Conservation (phyloP, 2,888 invertebrate species). For the Tetramorium bicarinatum region DNA sequence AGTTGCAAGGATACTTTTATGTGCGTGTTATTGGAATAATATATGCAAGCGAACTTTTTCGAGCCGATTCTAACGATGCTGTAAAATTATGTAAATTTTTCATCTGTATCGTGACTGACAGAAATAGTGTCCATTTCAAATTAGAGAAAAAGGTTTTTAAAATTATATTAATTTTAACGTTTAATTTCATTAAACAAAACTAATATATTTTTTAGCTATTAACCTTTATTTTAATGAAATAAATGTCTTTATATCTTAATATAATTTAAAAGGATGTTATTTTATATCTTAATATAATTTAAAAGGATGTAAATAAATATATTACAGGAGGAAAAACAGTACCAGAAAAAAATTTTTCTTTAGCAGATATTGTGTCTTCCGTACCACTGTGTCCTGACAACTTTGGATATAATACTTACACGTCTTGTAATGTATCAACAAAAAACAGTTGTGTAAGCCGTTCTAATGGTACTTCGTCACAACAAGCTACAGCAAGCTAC, state of each 20-base stretch:
- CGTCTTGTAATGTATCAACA: not conserved
- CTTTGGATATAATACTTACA: not conserved
- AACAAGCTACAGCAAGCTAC: no score
- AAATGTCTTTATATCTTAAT: no score
- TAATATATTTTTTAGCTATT: no score
- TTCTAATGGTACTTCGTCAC: not conserved
- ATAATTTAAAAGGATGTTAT: no score
- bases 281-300: not conserved
- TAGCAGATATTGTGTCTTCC: not conserved
- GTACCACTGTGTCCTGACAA: not conserved
- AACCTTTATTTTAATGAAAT: no score
- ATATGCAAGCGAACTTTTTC: not conserved
- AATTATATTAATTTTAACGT: no score
- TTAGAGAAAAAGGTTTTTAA: no score
- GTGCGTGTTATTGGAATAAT: no score
- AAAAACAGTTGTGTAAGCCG: not conserved
- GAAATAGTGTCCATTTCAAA: no score
- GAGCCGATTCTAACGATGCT: conserved; percentile 12
- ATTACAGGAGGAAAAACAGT: not conserved
- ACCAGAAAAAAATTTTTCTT: not conserved
- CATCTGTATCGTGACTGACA: no score
- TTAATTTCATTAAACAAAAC: no score
- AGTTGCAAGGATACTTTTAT: not conserved
- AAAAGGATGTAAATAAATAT: not conserved
- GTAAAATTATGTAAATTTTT: no score